Base-by-base conservation (phyloP, 2,888 invertebrate genomes). In the Sphinx pinastri region DNA sequence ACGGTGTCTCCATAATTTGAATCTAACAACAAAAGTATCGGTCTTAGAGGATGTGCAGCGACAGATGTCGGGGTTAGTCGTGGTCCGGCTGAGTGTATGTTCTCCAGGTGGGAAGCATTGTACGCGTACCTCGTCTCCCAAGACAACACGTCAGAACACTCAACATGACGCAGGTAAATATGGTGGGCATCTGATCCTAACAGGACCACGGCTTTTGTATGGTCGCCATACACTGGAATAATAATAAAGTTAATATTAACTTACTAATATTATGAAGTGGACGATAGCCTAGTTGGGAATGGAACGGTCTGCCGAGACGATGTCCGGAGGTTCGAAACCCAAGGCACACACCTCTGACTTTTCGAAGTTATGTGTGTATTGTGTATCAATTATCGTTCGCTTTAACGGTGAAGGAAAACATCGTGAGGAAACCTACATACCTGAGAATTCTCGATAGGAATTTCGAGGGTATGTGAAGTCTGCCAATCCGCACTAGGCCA, bases 1-100 rank as follows among this genome's bases (percentile, higher is more conserved):
- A 95, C 89, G 71, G 93, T 95, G 78, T 96, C 95, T 0, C 92
- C 94, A 83, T 95, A 96, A 79, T 96, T 95, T 12, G 95, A 95
- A 79, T 96, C 95, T 3, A 96, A 85, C 16, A 95, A 90, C 49
- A 96, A 84, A 79, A 96, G 92, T 38, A 91, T 82, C 70, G 90
- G 91, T 73, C 94, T 91, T 70, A 91, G 88, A 71, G 91, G 90
- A 73, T 95, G 95, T 0, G 94, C 89, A 14, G 94, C 83, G 0
- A 95, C 95, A 7, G 95, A 94, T 0, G 95, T 95, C 4, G 95
- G 92, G 47, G 95, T 82, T 51, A 94, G 84, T 71, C 93, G 90
- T 0, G 90, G 89, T 1, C 91, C 91, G 0, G 95, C 92, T 31
- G 93, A 93, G 75, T 95, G 95, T 4, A 96, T 94, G 73, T 91